phyloP scores from a whole-genome alignment of 2,888 invertebrate species.

The Agrotis puta region DNA sequence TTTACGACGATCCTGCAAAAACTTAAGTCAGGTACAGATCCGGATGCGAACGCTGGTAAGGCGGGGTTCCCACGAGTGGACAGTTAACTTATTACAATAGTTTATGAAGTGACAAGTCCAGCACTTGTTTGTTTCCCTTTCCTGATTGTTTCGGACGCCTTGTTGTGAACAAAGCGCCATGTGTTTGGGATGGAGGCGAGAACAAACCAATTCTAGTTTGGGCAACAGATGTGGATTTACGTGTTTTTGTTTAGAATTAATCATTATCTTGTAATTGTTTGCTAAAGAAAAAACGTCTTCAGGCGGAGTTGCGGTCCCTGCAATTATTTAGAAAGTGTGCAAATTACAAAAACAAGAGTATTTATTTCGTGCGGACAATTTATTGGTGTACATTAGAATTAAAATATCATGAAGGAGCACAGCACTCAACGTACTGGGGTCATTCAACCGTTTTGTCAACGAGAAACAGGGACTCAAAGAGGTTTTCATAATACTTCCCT shows the following conservation, averaged over 20 bases:
- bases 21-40: slow-evolving; percentile 81
- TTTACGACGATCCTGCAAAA: slow-evolving; percentile 84
- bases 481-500: too few relatives aligned
- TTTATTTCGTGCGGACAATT: neutral
- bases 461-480: too few relatives aligned
- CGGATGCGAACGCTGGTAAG: slow-evolving; percentile 85
- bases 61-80: slow-evolving; percentile 85
- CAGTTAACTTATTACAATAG: slow-evolving; percentile 75
- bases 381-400: too few relatives aligned
- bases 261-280: slow-evolving; percentile 50
- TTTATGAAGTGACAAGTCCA: slow-evolving; percentile 85
- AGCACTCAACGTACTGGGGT: neutral
- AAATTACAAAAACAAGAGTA: neutral
- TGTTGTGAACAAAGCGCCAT: slow-evolving; percentile 83
- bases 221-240: slow-evolving; percentile 78
- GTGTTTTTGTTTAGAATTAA: slow-evolving; percentile 61
- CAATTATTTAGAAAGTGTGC: slow-evolving; percentile 6
- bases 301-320: neutral
- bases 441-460: too few relatives aligned
- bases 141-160: slow-evolving; percentile 72
- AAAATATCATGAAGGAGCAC: neutral
- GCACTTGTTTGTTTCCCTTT: slow-evolving; percentile 79
- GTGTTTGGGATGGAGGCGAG: slow-evolving; percentile 71
- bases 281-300: slow-evolving; percentile 16
- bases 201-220: slow-evolving; percentile 71